phyloP scores from a whole-genome alignment of 2,113 vertebrate genomes.

The Rhegmatorhina hoffmannsi region DNA sequence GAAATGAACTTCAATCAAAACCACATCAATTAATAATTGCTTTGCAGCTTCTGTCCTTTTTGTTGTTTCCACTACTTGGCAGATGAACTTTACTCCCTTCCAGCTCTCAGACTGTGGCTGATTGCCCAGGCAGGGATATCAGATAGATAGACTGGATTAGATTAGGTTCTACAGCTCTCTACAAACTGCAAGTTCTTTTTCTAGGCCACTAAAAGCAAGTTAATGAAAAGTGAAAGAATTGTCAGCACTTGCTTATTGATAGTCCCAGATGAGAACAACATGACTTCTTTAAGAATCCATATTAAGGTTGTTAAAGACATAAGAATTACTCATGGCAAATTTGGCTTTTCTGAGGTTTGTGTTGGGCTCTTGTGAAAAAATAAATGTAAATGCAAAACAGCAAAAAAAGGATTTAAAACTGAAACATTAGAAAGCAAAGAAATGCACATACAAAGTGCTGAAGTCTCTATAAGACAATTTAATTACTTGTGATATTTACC shows the following conservation, averaged over 20 bases:
- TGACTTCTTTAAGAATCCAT: background rate
- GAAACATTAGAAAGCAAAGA: background rate
- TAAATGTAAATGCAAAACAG: background rate
- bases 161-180: background rate
- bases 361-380: background rate
- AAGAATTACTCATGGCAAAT: slow-evolving; percentile 2
- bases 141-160: background rate
- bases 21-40: slow-evolving; percentile 40
- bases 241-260: slow-evolving; percentile 28
- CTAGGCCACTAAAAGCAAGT: background rate
- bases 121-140: background rate
- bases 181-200: background rate
- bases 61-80: slow-evolving; percentile 13
- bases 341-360: background rate
- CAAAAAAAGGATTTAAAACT: background rate
- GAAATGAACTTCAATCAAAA: slow-evolving; percentile 36
- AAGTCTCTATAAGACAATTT: background rate
- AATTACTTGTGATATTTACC: background rate
- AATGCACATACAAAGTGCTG: background rate
- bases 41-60: slow-evolving; percentile 22
- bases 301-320: background rate
- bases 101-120: slow-evolving; percentile 14
- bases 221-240: slow-evolving; percentile 52
- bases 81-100: background rate
- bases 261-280: background rate